These are phyloP conservation scores for Sebastes oblongus DNA, from an alignment of 2,797 vertebrate species.

Conservation along the genomic window DNA sequence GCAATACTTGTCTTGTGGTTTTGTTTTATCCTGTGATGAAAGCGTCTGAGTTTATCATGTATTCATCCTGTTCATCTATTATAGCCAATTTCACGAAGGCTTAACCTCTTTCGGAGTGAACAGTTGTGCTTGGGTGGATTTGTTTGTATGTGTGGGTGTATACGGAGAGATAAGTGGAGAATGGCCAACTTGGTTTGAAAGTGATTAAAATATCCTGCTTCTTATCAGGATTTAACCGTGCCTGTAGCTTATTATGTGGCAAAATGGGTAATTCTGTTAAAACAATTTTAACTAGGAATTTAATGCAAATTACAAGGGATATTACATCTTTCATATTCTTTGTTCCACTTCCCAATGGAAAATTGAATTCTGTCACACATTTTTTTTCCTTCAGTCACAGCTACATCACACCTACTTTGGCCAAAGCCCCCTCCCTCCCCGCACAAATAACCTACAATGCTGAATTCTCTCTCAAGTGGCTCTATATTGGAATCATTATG, in stretches of 20 bases:
- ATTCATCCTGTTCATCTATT: constrained; percentile 4
- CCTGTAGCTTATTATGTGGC: background rate
- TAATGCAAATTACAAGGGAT: background rate
- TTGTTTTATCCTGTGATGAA: background rate
- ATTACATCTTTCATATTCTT: background rate
- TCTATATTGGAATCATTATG: constrained; percentile 56
- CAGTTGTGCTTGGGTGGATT: constrained; percentile 14
- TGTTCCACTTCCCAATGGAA: background rate
- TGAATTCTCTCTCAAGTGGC: constrained; percentile 41
- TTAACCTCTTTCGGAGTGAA: background rate
- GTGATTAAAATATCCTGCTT: constrained; percentile 4
- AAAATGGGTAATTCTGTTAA: background rate
- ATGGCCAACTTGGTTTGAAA: background rate
- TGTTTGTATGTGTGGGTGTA: constrained; percentile 27
- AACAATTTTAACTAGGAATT: background rate
- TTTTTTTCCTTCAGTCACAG: constrained; percentile 21
- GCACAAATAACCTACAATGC: constrained; percentile 11
- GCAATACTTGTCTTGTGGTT: background rate
- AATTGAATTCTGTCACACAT: constrained; percentile 26
- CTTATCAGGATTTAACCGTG: background rate
- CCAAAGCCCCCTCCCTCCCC: background rate
- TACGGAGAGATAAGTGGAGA: constrained; percentile 16
- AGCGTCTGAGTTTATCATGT: background rate
- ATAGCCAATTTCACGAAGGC: background rate
- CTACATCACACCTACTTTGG: constrained; percentile 46